Evolutionary conservation across 2,797 vertebrate species (phyloP), one percentile per base, ranked within the genome.

Genomic region (Delichon dasypus): DNA sequence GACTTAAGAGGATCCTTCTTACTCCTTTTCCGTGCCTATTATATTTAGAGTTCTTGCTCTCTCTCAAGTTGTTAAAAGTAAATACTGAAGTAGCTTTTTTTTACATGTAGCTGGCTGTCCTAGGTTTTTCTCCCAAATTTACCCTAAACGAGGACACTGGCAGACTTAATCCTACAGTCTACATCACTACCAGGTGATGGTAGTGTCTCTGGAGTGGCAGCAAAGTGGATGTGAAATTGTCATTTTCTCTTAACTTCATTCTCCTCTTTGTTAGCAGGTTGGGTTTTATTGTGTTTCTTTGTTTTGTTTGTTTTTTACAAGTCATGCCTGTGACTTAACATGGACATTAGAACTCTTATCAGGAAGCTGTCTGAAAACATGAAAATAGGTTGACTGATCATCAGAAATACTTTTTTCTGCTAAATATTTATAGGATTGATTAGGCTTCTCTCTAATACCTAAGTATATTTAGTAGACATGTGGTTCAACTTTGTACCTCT

Each of bases 231-330:
- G 17, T 74, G 34, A 62, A 85, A 54, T 50, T 47, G 13, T 54
- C 36, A 5, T 61, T 1, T 87, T 62, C 47, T 93, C 11, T 34
- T 81, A 36, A 36, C 3, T 45, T 77, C 5, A 55, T 89, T 70
- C 9, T 81, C 0, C 0, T 45, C 14, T 26, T 65, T 8, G 7
- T 68, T 75, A 57, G 30, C 26, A 27, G 27, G 19, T 50, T 57
- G 6, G 8, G 18, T 6, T 42, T 55, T 71, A 40, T 36, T 51
- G 10, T 47, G 19, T 36, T 30, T 73, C 4, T 44, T 75, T n/a
- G 15, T 7, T 74, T 45, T 16, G 11, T 53, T 60, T 57, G 12
- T 26, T 81, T 62, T 54, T 57, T 38, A 22, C 19, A 45, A 64
- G 44, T 27, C 32, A 51, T 26, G 9, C 42, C 22, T 74, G 26